Evolutionary conservation across 2,113 vertebrate genomes (phyloP).

Genomic region (Megaleporinus macrocephalus): DNA sequence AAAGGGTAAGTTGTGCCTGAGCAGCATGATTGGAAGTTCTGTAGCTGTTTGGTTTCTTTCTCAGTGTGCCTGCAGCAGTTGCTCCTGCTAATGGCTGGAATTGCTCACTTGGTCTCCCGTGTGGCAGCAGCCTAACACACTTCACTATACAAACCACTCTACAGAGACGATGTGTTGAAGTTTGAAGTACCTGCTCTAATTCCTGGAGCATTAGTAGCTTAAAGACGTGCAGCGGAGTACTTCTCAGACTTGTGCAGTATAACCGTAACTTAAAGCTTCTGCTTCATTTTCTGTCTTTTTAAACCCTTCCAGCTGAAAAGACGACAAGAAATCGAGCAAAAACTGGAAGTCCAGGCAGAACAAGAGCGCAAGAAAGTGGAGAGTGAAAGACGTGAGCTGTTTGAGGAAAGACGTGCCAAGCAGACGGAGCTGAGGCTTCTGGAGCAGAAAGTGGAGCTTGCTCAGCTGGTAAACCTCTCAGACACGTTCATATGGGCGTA

Average conservation of each 20-base stretch:
- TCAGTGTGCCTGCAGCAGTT: too few species aligned
- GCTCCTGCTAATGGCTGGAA: too few species aligned
- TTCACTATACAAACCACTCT: too few species aligned
- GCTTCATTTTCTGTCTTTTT: neutral
- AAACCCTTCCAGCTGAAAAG: conserved; percentile 85
- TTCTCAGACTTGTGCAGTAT: too few species aligned
- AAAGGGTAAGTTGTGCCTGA: conserved; percentile 79
- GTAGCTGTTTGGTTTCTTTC: too few species aligned
- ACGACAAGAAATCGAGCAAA: conserved; percentile 96
- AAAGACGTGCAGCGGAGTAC: too few species aligned
- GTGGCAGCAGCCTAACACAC: too few species aligned
- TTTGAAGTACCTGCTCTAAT: neutral
- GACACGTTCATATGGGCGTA: neutral
- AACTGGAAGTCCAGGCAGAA: conserved; percentile 97
- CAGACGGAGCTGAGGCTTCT: conserved; percentile 95
- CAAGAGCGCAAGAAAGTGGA: conserved; percentile 95
- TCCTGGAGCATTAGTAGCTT: neutral
- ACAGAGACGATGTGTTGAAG: too few species aligned
- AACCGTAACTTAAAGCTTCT: neutral
- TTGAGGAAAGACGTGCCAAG: conserved; percentile 96
- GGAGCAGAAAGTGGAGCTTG: conserved; percentile 98
- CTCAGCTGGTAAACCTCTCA: conserved; percentile 87
- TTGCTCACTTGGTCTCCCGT: too few species aligned
- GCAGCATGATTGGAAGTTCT: neutral
- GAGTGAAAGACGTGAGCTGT: conserved; percentile 92